Conservation (phyloP, 2,888 invertebrate species). For the Prenolepis imparis region DNA sequence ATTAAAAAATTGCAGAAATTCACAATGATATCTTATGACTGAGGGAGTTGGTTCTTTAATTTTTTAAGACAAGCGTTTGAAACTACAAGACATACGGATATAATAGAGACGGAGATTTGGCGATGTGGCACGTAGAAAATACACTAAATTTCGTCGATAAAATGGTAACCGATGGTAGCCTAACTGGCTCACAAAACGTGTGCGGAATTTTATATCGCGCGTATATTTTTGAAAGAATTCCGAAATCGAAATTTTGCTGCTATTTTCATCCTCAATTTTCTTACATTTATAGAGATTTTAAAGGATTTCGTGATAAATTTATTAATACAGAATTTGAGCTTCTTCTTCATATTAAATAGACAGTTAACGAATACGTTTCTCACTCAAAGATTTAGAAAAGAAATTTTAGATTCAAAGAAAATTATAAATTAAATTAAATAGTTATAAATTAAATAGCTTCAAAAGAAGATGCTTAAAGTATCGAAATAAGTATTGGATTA, state of each 20-base stretch:
- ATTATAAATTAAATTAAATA: background rate
- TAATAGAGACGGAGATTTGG: slow-evolving; percentile 11
- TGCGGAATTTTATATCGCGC: slow-evolving; percentile 7
- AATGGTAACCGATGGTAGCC: background rate
- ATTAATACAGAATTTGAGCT: background rate
- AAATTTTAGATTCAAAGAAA: background rate
- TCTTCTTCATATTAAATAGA: background rate
- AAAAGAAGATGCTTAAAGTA: background rate
- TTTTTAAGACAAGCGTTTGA: background rate
- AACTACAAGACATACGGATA: background rate
- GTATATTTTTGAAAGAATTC: background rate
- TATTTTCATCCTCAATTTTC: background rate
- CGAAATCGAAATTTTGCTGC: background rate
- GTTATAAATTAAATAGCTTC: background rate
- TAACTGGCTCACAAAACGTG: slow-evolving; percentile 16
- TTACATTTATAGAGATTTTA: background rate
- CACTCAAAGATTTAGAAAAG: background rate
- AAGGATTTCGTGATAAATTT: background rate
- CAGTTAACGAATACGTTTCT: background rate
- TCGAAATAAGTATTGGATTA: background rate
- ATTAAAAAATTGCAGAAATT: background rate
- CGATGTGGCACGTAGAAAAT: slow-evolving; percentile 7
- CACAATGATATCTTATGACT: background rate
- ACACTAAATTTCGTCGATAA: slow-evolving; percentile 29
- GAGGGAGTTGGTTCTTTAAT: background rate